Base-by-base conservation (phyloP, 1,140 invertebrate species). In the Panonychus citri region DNA sequence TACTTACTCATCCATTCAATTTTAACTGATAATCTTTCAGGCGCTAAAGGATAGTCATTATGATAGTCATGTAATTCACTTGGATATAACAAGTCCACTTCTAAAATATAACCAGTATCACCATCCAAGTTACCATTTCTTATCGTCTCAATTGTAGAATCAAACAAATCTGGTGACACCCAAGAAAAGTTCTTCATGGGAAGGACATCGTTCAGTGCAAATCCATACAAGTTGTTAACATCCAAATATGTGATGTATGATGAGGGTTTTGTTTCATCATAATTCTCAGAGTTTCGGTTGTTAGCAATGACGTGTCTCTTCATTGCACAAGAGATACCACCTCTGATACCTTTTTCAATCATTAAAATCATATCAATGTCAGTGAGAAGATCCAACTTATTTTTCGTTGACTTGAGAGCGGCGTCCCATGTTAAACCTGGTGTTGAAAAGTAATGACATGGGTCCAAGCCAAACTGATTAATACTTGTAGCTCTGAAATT, bases 21-120 rank as follows among this genome's bases (percentile, higher is more conserved):
- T 13, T 17, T 34, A 40, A 61, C 24, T 49, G 49, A 25, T 39
- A 34, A 50, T 37, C 55, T 58, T 60, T 71, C 64, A 40, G 69
- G 65, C 53, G 63, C 64, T 25, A 73, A 63, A 19, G 70, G 68
- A 40, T 69, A 61, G 59, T 70, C 69, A 57, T 63, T 65, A 60
- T 72, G 68, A 24, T n/a, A 3, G 25, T 61, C 53, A 55, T 67
- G 64, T 39, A 66, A 19, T 56, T 62, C 51, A 55, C 53, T 34
- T 24, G 61, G 60, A 55, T 62, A 66, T 51, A 58, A 55, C 12
- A 66, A 57, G 50, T 64, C 61, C 15, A 63, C 59, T 60, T 63
- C 62, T 24, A 67, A 56, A 27, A 64, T 57, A 57, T 58, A 64
- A 13, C 61, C 63, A 51, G 28, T 60, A 34, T 54, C 42, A 57